A percentile compares a stretch with the other conserved stretches of the same genome.
These are phyloP conservation scores for Hoplias malabaricus DNA, from an alignment of 2,113 vertebrate species.

Conservation along the genomic window DNA sequence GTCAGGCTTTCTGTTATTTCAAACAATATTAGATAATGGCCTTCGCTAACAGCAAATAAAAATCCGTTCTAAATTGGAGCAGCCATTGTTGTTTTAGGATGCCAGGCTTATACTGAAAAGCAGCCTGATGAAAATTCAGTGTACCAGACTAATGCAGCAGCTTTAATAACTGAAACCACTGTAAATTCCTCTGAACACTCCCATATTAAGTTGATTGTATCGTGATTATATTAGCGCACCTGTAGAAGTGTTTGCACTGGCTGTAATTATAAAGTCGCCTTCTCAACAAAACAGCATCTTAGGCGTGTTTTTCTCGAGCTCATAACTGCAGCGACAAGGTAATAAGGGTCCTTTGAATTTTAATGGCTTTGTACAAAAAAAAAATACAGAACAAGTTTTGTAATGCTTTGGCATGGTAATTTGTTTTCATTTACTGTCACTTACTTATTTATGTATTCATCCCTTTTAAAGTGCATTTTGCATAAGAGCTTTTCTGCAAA, in stretches of 20 bases:
- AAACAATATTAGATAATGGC: not conserved
- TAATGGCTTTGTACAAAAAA: conserved; percentile 34
- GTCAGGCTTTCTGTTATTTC: not conserved
- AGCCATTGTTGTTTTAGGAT: not conserved
- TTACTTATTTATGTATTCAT: conserved; percentile 41
- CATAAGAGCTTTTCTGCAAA: conserved; percentile 39
- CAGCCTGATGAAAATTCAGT: not conserved
- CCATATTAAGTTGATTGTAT: not conserved
- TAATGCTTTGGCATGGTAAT: conserved; percentile 39
- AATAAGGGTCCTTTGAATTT: conserved; percentile 39
- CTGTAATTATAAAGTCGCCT: conserved; percentile 30
- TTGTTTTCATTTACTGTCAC: conserved; percentile 28
- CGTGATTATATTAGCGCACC: not conserved
- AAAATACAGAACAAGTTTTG: conserved; percentile 3
- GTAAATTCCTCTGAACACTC: conserved; percentile 1
- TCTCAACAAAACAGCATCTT: not conserved
- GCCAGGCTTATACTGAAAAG: not conserved
- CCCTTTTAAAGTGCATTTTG: conserved; percentile 27
- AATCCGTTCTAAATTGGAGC: not conserved
- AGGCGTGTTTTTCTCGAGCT: conserved; percentile 28
- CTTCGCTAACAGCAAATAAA: not conserved
- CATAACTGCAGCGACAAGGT: conserved; percentile 24
- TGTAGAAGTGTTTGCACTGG: not conserved
- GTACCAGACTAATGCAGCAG: not conserved
- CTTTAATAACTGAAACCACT: not conserved